phyloP scores from a whole-genome alignment of 2,888 invertebrate species.

The Glomeris marginata region DNA sequence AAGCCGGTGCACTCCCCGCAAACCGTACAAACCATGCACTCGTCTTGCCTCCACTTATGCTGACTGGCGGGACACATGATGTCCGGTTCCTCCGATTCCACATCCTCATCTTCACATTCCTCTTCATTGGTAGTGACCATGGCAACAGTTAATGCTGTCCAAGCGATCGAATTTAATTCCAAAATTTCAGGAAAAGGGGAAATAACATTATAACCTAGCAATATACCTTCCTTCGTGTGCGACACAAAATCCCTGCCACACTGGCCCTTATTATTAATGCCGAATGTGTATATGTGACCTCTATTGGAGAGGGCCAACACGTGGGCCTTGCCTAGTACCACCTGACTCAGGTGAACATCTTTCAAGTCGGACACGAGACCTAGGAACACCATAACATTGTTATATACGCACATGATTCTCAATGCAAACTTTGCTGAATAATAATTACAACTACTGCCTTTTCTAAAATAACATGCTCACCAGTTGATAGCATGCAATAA shows the following conservation, averaged over 20 bases:
- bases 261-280: conserved; percentile 94
- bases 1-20: conserved; percentile 92
- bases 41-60: conserved; percentile 64
- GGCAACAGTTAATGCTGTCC: conserved; percentile 24
- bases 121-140: conserved; percentile 32
- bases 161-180: conserved; percentile 4
- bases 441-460: background rate
- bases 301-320: conserved; percentile 74
- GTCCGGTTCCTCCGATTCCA: conserved; percentile 31
- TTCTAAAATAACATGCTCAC: conserved; percentile 24
- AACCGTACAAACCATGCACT: conserved; percentile 76
- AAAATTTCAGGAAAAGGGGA: background rate
- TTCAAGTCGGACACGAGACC: conserved; percentile 60
- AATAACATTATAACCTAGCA: background rate
- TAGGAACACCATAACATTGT: conserved; percentile 14
- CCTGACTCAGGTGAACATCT: conserved; percentile 52
- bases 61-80: conserved; percentile 48
- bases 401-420: background rate
- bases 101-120: conserved; percentile 24
- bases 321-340: conserved; percentile 89
- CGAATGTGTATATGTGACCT: conserved; percentile 87
- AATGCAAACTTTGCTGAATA: background rate
- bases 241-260: conserved; percentile 72
- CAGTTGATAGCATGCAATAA: conserved; percentile 55
- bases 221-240: conserved; percentile 34